A percentile compares a stretch with the other conserved stretches of the same genome.
phyloP scores from a whole-genome alignment of 2,113 vertebrate species.

The Excalfactoria chinensis region DNA sequence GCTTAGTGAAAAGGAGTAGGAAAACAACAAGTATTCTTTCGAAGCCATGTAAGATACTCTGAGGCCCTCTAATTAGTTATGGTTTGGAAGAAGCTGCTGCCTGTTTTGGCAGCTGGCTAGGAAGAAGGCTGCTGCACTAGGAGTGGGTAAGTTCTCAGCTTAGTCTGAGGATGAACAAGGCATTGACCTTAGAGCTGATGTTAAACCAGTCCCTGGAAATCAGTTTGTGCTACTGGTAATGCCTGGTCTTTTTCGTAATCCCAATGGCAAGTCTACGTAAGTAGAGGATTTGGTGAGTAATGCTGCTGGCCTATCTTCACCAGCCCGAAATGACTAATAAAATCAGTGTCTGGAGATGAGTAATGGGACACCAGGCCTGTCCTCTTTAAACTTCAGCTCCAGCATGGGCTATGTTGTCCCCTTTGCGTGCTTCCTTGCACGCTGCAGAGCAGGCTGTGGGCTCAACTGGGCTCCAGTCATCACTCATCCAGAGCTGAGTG shows the following conservation, averaged over 20 bases:
- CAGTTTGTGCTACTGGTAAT: background rate
- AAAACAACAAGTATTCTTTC: background rate
- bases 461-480: background rate
- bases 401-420: background rate
- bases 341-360: background rate
- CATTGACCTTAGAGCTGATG: background rate
- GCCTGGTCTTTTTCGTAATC: background rate
- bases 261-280: background rate
- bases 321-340: background rate
- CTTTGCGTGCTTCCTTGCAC: background rate
- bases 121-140: background rate
- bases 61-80: background rate
- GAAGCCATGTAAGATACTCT: background rate
- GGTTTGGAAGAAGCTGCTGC: background rate
- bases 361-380: background rate
- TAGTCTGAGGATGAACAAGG: accelerated
- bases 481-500: accelerated
- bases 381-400: background rate
- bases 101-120: background rate
- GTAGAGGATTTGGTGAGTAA: background rate
- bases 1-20: background rate
- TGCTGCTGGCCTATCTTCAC: background rate
- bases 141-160: background rate
- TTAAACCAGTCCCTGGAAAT: background rate
- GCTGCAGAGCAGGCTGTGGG: too few relatives aligned